phyloP scores from a whole-genome alignment of 2,888 invertebrate species.

The Blastobasis lacticolella region DNA sequence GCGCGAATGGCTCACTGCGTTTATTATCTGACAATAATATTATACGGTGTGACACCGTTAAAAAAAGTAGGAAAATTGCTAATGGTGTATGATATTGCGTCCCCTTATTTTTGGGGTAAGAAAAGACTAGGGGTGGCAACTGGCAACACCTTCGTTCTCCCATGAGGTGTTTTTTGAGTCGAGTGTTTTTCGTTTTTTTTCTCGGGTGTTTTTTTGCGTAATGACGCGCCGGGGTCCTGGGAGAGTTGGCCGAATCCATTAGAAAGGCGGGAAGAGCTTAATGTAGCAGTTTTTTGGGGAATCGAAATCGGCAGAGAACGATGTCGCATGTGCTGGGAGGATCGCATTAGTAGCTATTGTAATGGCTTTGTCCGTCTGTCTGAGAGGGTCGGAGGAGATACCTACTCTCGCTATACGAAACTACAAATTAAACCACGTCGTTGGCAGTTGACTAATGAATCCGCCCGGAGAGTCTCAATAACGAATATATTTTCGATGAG shows the following conservation, averaged over 20 bases:
- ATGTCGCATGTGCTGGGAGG: slow-evolving; percentile 49
- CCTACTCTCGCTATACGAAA: background rate
- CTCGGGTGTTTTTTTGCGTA: slow-evolving; percentile 57
- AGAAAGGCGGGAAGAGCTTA: slow-evolving; percentile 69
- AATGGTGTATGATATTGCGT: slow-evolving; percentile 77
- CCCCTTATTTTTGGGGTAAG: slow-evolving; percentile 66
- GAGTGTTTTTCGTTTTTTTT: slow-evolving; percentile 43
- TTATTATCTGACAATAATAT: slow-evolving; percentile 30
- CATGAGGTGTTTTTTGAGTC: slow-evolving; percentile 59
- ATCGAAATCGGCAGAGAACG: slow-evolving; percentile 42
- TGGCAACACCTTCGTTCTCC: slow-evolving; percentile 69
- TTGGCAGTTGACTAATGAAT: background rate
- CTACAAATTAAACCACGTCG: background rate
- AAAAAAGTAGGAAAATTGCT: slow-evolving; percentile 72
- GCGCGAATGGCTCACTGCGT: background rate
- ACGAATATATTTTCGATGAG: too few relatives aligned
- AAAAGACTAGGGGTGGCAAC: slow-evolving; percentile 48
- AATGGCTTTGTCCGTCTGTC: slow-evolving; percentile 36
- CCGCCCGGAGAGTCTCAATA: too few relatives aligned
- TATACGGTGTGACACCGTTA: slow-evolving; percentile 70
- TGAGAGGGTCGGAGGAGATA: slow-evolving; percentile 18
- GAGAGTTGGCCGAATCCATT: slow-evolving; percentile 72
- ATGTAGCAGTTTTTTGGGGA: slow-evolving; percentile 54
- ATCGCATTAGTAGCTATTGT: slow-evolving; percentile 45
- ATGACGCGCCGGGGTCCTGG: slow-evolving; percentile 64